A percentile compares a stretch with the other conserved stretches of the same genome.
These are phyloP conservation scores for Catharus bicknelli DNA, from an alignment of 2,113 vertebrate species.

Conservation along the genomic window DNA sequence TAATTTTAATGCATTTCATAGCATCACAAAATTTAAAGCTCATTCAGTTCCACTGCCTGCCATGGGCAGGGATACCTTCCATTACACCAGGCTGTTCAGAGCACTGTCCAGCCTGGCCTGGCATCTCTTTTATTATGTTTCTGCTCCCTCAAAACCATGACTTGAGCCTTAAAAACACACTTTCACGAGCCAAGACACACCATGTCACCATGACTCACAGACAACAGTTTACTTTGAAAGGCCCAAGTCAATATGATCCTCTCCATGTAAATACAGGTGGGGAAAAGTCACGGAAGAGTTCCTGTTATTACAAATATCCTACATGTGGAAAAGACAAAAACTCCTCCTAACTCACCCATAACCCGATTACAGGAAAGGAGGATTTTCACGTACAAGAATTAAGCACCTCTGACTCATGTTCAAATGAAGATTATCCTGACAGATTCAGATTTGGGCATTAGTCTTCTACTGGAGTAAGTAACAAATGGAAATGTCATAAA, in stretches of 20 bases:
- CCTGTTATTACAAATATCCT: neutral
- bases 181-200: neutral
- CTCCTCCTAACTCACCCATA: neutral
- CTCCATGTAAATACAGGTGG: neutral
- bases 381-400: neutral
- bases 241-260: neutral
- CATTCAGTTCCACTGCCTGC: neutral
- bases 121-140: neutral
- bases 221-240: neutral
- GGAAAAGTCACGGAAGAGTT: neutral
- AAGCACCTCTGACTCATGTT: neutral
- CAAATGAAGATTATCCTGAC: neutral
- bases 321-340: neutral
- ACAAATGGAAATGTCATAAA: neutral
- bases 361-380: neutral
- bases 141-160: neutral
- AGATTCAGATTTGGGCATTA: neutral
- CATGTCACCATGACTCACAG: neutral
- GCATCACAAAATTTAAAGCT: neutral
- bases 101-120: neutral
- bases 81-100: neutral
- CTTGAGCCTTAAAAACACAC: neutral
- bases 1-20: neutral
- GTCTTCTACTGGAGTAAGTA: neutral
- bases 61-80: neutral